Evolutionary conservation across 2,113 vertebrate species (phyloP).

Genomic region (Acrocephalus kingi): DNA sequence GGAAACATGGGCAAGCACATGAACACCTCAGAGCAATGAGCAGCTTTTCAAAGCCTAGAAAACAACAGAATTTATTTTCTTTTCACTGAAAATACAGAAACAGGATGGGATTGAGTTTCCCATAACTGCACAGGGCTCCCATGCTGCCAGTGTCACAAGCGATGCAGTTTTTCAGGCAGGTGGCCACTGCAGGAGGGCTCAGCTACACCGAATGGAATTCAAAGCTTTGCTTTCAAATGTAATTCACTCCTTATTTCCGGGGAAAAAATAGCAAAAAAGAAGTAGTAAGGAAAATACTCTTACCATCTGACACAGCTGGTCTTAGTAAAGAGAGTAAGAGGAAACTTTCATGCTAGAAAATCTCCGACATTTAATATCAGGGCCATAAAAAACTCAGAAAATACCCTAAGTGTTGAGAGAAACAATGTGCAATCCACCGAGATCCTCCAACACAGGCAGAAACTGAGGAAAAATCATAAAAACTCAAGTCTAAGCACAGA

Average conservation of each 20-base stretch:
- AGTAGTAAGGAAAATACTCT: conserved; percentile 29
- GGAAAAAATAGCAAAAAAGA: not conserved
- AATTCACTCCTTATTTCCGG: conserved; percentile 39
- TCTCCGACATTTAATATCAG: not conserved
- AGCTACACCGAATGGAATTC: conserved; percentile 36
- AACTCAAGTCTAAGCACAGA: not conserved
- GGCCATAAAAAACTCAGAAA: not conserved
- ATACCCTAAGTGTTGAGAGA: not conserved
- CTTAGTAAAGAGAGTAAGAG: conserved; percentile 10
- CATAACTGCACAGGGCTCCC: not conserved
- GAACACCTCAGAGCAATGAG: not conserved
- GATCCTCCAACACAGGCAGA: not conserved
- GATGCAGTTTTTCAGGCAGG: conserved; percentile 41
- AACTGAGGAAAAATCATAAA: not conserved
- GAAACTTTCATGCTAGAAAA: conserved; percentile 10
- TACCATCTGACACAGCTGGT: conserved; percentile 34
- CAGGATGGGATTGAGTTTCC: conserved; percentile 11
- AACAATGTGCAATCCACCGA: not conserved
- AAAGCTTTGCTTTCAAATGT: conserved; percentile 52
- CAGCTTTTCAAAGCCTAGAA: not conserved
- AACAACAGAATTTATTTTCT: not conserved
- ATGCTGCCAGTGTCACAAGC: not conserved
- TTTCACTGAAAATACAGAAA: not conserved
- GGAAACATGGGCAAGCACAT: not conserved
- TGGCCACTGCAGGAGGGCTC: conserved; percentile 35